A percentile compares a stretch with the other conserved stretches of the same genome.
Evolutionary conservation across 2,113 vertebrate species (phyloP).

Genomic region (Hemiscyllium ocellatum): DNA sequence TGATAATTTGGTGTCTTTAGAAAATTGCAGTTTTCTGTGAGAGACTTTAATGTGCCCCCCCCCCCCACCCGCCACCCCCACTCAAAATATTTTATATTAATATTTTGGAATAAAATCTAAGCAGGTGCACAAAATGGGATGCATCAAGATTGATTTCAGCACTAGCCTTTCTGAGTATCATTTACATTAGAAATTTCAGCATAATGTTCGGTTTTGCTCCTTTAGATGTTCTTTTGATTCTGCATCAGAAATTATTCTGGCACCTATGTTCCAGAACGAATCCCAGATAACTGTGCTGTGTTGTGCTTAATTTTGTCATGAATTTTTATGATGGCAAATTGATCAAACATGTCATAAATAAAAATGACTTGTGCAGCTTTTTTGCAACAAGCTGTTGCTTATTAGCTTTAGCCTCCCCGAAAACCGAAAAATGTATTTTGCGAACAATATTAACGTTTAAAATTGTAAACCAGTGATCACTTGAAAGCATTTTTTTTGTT

Average conservation of each 20-base stretch:
- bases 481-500: background rate
- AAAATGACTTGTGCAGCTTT: slow-evolving; percentile 30
- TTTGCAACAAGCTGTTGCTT: slow-evolving; percentile 16
- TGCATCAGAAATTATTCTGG: background rate
- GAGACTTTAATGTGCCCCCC: background rate
- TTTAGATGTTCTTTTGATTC: background rate
- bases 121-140: background rate
- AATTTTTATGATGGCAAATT: slow-evolving; percentile 18
- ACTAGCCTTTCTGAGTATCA: background rate
- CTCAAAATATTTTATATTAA: background rate
- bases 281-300: background rate
- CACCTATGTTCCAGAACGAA: background rate
- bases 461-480: background rate
- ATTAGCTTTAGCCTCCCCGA: slow-evolving; percentile 4
- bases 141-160: background rate
- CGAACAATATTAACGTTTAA: background rate
- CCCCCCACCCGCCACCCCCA: too few species aligned
- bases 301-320: slow-evolving; percentile 31
- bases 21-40: slow-evolving; percentile 23
- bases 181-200: background rate
- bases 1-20: slow-evolving; percentile 32
- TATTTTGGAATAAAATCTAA: background rate
- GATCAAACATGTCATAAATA: slow-evolving; percentile 28
- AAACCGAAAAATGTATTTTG: slow-evolving; percentile 1
- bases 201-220: background rate